phyloP scores from a whole-genome alignment of 2,888 invertebrate species.

The Cephus spinipes region DNA sequence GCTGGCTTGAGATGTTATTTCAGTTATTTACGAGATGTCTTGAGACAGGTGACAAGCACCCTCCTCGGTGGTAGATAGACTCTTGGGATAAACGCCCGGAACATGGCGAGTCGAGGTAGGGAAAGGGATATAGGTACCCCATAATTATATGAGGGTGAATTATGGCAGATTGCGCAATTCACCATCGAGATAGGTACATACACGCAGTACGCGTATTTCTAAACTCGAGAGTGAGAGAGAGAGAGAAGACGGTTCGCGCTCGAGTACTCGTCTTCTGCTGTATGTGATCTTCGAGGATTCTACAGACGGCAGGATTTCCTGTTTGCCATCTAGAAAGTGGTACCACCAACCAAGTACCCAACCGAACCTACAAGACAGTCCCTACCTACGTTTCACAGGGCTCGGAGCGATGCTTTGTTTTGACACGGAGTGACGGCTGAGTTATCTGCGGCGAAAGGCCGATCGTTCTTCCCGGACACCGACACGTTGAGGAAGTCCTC shows the following conservation, averaged over 20 bases:
- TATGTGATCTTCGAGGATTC: background rate
- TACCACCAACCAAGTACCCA: background rate
- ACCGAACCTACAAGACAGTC: background rate
- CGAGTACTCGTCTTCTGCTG: background rate
- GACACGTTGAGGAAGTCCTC: constrained; percentile 48
- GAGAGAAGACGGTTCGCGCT: background rate
- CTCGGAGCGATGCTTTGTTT: constrained; percentile 47
- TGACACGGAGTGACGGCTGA: constrained; percentile 52
- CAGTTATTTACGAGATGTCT: constrained; percentile 52
- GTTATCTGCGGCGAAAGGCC: constrained; percentile 46
- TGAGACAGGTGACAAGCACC: constrained; percentile 50
- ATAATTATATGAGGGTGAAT: constrained; percentile 59
- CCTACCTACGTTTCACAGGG: background rate
- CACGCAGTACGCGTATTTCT: background rate
- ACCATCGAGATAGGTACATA: background rate
- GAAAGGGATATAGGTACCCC: constrained; percentile 32
- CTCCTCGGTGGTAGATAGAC: constrained; percentile 32
- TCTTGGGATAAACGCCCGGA: constrained; percentile 35
- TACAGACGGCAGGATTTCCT: background rate
- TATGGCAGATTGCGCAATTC: constrained; percentile 38
- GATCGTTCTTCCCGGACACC: constrained; percentile 54
- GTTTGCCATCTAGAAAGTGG: background rate
- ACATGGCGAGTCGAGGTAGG: constrained; percentile 16
- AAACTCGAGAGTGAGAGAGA: no score
- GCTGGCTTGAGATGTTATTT: constrained; percentile 48